These are phyloP conservation scores for Oscheius sp. DNA, from an alignment of 2,888 invertebrate genomes.

Conservation along the genomic window DNA sequence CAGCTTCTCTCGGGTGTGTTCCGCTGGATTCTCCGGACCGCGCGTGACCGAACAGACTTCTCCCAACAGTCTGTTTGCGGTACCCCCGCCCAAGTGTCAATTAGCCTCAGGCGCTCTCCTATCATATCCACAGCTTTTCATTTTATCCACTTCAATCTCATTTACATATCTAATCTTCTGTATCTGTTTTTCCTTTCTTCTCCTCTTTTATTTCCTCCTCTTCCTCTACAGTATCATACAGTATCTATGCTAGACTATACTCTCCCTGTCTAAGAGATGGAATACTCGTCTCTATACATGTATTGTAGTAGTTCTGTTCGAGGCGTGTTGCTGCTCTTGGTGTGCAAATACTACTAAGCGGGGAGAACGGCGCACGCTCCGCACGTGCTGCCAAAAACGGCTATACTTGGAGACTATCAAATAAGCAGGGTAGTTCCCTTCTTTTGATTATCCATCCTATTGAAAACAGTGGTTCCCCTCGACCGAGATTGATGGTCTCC, in stretches of 20 bases:
- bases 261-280: not conserved
- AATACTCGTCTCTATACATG: slow-evolving; percentile 27
- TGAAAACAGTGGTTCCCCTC: not conserved
- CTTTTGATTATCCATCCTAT: not conserved
- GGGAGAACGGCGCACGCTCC: slow-evolving; percentile 16
- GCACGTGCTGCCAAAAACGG: slow-evolving; percentile 26
- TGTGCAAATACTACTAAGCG: slow-evolving; percentile 22
- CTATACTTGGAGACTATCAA: not conserved
- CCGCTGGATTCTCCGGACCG: slow-evolving; percentile 18
- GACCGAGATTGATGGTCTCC: not conserved
- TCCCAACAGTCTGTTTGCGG: slow-evolving; percentile 25
- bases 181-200: not conserved
- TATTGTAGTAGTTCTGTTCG: slow-evolving; percentile 33
- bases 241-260: slow-evolving; percentile 11
- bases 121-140: slow-evolving; percentile 28
- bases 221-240: slow-evolving; percentile 28
- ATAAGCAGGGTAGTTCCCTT: not conserved
- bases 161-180: not conserved
- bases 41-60: slow-evolving; percentile 30
- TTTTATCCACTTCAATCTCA: slow-evolving; percentile 19
- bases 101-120: slow-evolving; percentile 29
- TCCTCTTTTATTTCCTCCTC: not conserved
- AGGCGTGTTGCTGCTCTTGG: slow-evolving; percentile 23
- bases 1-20: slow-evolving; percentile 15
- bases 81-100: slow-evolving; percentile 27